phyloP scores from a whole-genome alignment of 2,888 invertebrate genomes.

The Drosophila ustulata region DNA sequence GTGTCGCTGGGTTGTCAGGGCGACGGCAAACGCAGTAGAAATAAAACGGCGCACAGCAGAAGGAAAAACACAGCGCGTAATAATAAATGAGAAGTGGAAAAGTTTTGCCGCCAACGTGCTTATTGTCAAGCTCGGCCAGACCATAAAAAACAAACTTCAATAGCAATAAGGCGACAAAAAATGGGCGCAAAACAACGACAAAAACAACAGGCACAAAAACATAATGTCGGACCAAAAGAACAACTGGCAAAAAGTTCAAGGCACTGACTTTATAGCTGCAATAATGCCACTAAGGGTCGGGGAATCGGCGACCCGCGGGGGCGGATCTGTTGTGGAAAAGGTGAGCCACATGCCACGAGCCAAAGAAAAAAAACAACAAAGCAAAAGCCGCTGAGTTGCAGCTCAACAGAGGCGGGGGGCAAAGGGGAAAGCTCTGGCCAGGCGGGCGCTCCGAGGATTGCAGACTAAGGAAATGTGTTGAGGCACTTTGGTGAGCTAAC shows the following conservation, averaged over 20 bases:
- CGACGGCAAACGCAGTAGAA: slow-evolving; percentile 44
- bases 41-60: slow-evolving; percentile 32
- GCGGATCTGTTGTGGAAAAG: slow-evolving; percentile 41
- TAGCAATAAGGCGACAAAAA: slow-evolving; percentile 80
- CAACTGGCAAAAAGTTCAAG: slow-evolving; percentile 74
- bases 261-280: slow-evolving; percentile 82
- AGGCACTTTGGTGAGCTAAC: slow-evolving; percentile 77
- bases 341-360: slow-evolving; percentile 55
- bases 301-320: slow-evolving; percentile 4
- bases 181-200: slow-evolving; percentile 42
- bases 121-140: slow-evolving; percentile 79
- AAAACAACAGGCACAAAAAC: slow-evolving; percentile 34
- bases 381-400: slow-evolving; percentile 59
- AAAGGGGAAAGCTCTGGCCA: background rate
- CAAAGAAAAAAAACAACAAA: slow-evolving; percentile 59
- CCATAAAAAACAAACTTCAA: slow-evolving; percentile 81
- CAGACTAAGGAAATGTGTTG: slow-evolving; percentile 65
- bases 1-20: slow-evolving; percentile 69
- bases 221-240: slow-evolving; percentile 54
- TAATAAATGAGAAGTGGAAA: slow-evolving; percentile 81
- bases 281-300: slow-evolving; percentile 56
- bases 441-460: slow-evolving; percentile 8
- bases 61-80: slow-evolving; percentile 60
- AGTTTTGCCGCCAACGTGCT: slow-evolving; percentile 78
- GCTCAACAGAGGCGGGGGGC: slow-evolving; percentile 17